Percentiles rank a stretch among this genome's conserved stretches.
Conservation (phyloP, 37 sponge, comb jelly and placozoan species). For the Oopsacas minuta region DNA sequence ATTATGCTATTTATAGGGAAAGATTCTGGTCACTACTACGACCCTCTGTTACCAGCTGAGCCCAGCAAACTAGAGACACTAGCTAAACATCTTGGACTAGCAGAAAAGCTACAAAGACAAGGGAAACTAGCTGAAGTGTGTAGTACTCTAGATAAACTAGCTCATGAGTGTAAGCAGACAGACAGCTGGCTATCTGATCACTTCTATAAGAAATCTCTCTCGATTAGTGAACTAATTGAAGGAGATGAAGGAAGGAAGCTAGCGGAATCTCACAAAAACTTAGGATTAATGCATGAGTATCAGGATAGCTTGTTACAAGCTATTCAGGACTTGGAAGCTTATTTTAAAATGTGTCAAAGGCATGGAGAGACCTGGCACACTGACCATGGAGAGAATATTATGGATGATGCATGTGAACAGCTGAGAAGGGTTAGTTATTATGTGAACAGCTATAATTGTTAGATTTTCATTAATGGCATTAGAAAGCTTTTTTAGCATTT, state of each 20-base stretch:
- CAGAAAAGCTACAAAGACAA: neutral
- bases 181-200: conserved; percentile 3
- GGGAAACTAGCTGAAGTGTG: neutral
- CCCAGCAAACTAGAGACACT: neutral
- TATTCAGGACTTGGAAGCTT: neutral
- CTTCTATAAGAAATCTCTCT: conserved; percentile 15
- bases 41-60: neutral
- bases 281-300: neutral
- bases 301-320: neutral
- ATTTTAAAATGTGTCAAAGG: neutral
- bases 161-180: neutral
- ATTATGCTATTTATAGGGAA: neutral
- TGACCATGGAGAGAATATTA: neutral
- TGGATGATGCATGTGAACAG: conserved; percentile 15
- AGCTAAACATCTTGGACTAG: neutral
- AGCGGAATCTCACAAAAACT: neutral
- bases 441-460: too few relatives aligned
- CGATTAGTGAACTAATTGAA: neutral
- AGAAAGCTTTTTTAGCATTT: too few relatives aligned
- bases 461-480: too few relatives aligned
- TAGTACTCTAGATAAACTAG: neutral
- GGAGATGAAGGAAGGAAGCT: neutral
- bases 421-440: conserved; percentile 4
- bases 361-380: neutral
- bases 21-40: conserved; percentile 9